Evolutionary conservation across 2,113 vertebrate genomes (phyloP), one percentile per base, ranked within the genome.

Genomic region (Epinephelus moara): DNA sequence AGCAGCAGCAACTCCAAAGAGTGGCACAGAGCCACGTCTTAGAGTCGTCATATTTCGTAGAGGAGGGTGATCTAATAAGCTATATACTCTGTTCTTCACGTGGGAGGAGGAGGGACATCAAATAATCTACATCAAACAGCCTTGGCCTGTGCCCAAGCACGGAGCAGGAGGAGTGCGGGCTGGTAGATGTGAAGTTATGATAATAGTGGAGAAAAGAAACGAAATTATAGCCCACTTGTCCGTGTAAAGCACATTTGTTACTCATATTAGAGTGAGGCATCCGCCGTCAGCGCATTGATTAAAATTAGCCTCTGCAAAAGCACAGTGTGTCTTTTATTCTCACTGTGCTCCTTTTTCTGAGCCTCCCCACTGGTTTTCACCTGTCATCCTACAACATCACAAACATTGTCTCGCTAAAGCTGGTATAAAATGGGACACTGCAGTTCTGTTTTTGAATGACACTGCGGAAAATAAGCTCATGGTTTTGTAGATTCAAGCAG

Each of bases 101-200:
- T 89, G 76, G 85, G 89, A 86, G 80, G 88, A 87, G 78, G 74
- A 85, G 72, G 52, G 75, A 84, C 83, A 84, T 92, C 73, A 91
- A 86, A 92, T 84, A 82, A 84, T 80, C 81, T n/a, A 80, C 70
- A 90, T 91, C 89, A 90, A 89, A 91, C 78, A 66, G 53, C 62
- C 25, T 27, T 76, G 77, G 87, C 81, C 75, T 59, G 37, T 18
- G 57, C 37, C 74, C 73, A 75, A 82, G 75, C 78, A 59, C 15
- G 4, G 68, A 88, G 56, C 67, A 70, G 23, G 42, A 72, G 42
- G 56, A 66, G 37, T n/a, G 30, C 57, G 84, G 64, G 81, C 70
- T 76, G 72, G 25, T 76, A 64, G 61, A 85, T 87, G 70, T 66
- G 70, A 76, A 73, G 75, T 72, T 87, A 79, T 75, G 81, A 79